These are phyloP conservation scores for Pyrocoelia pectoralis DNA, from an alignment of 2,888 invertebrate species.

Conservation along the genomic window DNA sequence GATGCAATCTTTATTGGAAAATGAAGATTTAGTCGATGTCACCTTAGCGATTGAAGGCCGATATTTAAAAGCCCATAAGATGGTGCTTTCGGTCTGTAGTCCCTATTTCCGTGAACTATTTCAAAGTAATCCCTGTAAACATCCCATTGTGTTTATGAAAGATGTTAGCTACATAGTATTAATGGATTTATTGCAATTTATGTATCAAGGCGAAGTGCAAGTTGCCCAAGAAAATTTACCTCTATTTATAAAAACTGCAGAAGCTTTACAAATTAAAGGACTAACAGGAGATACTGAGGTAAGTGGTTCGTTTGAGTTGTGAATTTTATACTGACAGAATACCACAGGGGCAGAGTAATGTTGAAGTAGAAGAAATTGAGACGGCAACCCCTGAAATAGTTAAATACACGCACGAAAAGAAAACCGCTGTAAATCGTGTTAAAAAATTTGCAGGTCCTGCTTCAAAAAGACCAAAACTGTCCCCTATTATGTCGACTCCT, in stretches of 20 bases:
- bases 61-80: slow-evolving; percentile 78
- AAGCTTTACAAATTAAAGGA: slow-evolving; percentile 59
- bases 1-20: slow-evolving; percentile 64
- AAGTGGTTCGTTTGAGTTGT: slow-evolving; percentile 43
- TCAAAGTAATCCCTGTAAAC: slow-evolving; percentile 74
- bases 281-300: slow-evolving; percentile 57
- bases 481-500: not conserved
- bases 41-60: slow-evolving; percentile 65
- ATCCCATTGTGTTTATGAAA: slow-evolving; percentile 76
- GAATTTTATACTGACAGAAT: not conserved
- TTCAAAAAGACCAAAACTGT: slow-evolving; percentile 33
- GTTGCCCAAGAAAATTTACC: slow-evolving; percentile 57
- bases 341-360: not conserved
- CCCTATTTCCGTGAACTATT: slow-evolving; percentile 79
- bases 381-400: not conserved
- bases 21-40: slow-evolving; percentile 60
- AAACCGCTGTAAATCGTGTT: slow-evolving; percentile 12
- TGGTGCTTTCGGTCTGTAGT: slow-evolving; percentile 80
- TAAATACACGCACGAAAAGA: not conserved
- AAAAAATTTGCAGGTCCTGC: slow-evolving; percentile 37
- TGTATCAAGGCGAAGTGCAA: slow-evolving; percentile 76
- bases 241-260: slow-evolving; percentile 59
- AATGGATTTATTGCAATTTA: slow-evolving; percentile 73
- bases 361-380: not conserved
- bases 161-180: slow-evolving; percentile 74